Evolutionary conservation across 35 echinoderm and acorn worm genomes (phyloP).

Genomic region (Heliocidaris erythrogramma): DNA sequence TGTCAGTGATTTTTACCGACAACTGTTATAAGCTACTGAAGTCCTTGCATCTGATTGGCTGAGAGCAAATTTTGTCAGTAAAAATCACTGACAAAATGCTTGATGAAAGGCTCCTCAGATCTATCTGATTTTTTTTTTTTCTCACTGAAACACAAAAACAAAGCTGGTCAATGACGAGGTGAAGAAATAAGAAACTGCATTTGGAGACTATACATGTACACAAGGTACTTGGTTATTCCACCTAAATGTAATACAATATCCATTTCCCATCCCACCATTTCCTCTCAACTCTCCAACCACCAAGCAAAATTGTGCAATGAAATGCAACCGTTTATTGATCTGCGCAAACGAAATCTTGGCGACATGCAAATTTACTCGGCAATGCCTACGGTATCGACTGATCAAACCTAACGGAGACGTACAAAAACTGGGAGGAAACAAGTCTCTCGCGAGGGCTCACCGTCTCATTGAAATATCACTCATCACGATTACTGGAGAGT

Average conservation of each 20-base stretch:
- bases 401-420: not conserved
- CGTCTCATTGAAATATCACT: not conserved
- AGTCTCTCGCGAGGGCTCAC: not conserved
- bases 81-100: too few species aligned
- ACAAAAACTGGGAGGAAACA: not conserved
- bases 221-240: not conserved
- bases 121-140: too few species aligned
- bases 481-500: not conserved
- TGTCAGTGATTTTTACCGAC: too few species aligned
- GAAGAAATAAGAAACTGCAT: not conserved
- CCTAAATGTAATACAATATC: not conserved
- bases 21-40: too few species aligned
- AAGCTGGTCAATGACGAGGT: too few species aligned
- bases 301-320: not conserved
- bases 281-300: not conserved
- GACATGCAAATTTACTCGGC: not conserved
- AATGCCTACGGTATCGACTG: not conserved
- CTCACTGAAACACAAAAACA: too few species aligned
- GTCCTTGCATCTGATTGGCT: too few species aligned
- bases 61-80: too few species aligned
- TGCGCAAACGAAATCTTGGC: not conserved
- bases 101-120: too few species aligned
- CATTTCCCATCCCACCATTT: not conserved
- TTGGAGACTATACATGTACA: not conserved
- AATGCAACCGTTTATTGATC: slow-evolving; percentile 4